Conservation (phyloP, 1,140 invertebrate species). For the Drosophila truncata region DNA sequence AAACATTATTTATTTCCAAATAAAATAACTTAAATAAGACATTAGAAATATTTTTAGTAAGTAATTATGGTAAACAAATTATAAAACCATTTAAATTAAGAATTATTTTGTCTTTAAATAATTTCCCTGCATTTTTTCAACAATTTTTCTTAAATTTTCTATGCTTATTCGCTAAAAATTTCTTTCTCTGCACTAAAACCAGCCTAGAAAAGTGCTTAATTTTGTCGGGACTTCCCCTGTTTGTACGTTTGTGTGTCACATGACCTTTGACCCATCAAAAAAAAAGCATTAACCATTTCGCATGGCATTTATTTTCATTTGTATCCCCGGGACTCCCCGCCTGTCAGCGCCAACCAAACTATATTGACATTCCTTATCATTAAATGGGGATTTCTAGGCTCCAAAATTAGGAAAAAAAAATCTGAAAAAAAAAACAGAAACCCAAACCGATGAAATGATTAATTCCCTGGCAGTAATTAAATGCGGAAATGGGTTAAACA, state of each 20-base stretch:
- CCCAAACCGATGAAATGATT: slow-evolving; percentile 41
- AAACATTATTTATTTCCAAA: background rate
- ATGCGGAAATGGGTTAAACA: slow-evolving; percentile 33
- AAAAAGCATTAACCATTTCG: slow-evolving; percentile 39
- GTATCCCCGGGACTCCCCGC: slow-evolving; percentile 1
- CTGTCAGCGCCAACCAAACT: slow-evolving; percentile 42
- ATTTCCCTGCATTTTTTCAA: background rate
- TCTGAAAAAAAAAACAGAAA: background rate
- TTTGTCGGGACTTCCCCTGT: slow-evolving; percentile 16
- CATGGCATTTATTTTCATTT: slow-evolving; percentile 49
- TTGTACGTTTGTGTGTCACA: slow-evolving; percentile 5
- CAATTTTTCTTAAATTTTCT: background rate
- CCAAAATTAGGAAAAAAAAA: background rate
- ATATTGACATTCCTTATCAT: slow-evolving; percentile 37
- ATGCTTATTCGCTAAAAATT: background rate
- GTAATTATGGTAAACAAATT: background rate
- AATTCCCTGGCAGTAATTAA: slow-evolving; percentile 43
- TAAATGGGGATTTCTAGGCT: slow-evolving; percentile 5
- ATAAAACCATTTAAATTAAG: background rate
- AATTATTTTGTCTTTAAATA: background rate
- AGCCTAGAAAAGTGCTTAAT: slow-evolving; percentile 26
- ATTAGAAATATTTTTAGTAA: background rate
- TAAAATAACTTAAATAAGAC: background rate
- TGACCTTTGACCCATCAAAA: slow-evolving; percentile 33
- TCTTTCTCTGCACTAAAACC: slow-evolving; percentile 10